Conservation (phyloP, 2,888 invertebrate genomes). For the Imbricaverruca yamaguchii region DNA sequence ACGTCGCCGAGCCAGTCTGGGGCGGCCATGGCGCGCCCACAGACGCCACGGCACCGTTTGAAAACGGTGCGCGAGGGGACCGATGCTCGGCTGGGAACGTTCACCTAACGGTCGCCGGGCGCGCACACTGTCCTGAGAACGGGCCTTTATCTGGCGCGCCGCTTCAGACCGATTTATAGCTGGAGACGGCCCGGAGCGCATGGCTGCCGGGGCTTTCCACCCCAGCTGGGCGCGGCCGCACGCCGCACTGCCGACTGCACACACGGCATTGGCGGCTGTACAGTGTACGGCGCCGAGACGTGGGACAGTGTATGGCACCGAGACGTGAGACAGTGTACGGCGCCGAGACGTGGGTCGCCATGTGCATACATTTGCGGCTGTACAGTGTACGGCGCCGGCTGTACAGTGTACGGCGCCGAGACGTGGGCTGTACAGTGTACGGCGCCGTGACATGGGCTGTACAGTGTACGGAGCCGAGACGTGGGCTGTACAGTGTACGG, state of each 20-base stretch:
- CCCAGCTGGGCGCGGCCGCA: neutral
- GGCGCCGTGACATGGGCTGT: too few species aligned
- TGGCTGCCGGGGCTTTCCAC: neutral
- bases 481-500: too few species aligned
- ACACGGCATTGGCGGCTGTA: too few species aligned
- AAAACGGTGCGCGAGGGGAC: neutral
- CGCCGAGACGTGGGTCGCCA: too few species aligned
- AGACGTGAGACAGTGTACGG: too few species aligned
- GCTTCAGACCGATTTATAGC: neutral
- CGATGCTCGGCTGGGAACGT: neutral
- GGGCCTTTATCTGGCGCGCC: neutral
- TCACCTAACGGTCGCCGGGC: neutral
- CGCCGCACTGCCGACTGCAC: neutral
- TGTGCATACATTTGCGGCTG: too few species aligned
- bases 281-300: too few species aligned
- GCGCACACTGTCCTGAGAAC: conserved; percentile 5
- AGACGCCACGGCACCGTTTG: neutral
- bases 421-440: too few species aligned
- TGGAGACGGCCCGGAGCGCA: neutral
- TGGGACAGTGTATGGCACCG: too few species aligned
- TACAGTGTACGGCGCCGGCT: too few species aligned
- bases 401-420: too few species aligned
- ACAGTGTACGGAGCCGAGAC: too few species aligned
- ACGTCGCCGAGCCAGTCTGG: neutral
- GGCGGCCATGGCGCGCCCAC: neutral